Conservation (phyloP, 2,888 invertebrate genomes). For the Bombylius major region DNA sequence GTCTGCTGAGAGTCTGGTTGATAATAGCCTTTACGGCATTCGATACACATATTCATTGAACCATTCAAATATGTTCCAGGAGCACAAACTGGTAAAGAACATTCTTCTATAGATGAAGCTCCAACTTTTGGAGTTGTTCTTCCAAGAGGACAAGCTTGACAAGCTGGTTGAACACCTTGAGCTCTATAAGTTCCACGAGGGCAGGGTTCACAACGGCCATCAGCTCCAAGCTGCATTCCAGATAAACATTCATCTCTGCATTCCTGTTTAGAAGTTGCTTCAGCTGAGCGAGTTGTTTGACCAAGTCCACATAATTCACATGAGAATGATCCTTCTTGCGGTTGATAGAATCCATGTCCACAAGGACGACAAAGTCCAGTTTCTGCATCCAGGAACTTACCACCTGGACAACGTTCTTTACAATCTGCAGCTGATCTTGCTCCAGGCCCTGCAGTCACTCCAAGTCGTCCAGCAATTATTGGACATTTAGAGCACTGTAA, state of each 20-base stretch:
- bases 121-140: constrained; percentile 81
- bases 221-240: constrained; percentile 71
- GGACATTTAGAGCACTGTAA: constrained; percentile 82
- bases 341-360: constrained; percentile 88
- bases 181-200: constrained; percentile 77
- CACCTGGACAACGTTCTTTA: constrained; percentile 87
- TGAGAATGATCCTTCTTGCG: constrained; percentile 78
- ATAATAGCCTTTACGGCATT: constrained; percentile 81
- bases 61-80: constrained; percentile 77
- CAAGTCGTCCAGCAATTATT: constrained; percentile 74
- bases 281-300: constrained; percentile 81
- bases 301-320: constrained; percentile 81
- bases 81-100: constrained; percentile 78
- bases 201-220: constrained; percentile 87
- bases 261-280: constrained; percentile 76
- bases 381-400: constrained; percentile 84
- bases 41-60: constrained; percentile 71
- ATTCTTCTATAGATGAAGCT: constrained; percentile 75
- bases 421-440: constrained; percentile 81
- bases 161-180: constrained; percentile 78
- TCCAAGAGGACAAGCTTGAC: constrained; percentile 76
- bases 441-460: constrained; percentile 76
- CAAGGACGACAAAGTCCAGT: constrained; percentile 82
- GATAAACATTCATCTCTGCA: constrained; percentile 74
- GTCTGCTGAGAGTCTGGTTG: constrained; percentile 83